Percentiles rank a stretch among this genome's conserved stretches.
These are phyloP conservation scores for Cervus canadensis DNA, from an alignment of 2,113 vertebrate species.

Conservation along the genomic window DNA sequence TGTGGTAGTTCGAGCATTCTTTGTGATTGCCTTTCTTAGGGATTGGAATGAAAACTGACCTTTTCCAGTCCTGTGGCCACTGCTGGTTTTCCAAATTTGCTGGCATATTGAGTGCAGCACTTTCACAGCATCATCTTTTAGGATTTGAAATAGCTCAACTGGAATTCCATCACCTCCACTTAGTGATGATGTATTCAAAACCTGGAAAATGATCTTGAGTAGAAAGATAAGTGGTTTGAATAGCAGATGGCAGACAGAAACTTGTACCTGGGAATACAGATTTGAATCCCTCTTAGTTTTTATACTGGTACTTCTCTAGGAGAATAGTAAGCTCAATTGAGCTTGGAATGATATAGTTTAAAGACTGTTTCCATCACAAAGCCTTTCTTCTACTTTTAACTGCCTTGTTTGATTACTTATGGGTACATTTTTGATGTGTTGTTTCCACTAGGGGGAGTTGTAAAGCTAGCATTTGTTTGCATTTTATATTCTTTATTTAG, in stretches of 20 bases:
- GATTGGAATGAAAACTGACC: no score
- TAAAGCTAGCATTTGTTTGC: slow-evolving; percentile 39
- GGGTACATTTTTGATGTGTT: slow-evolving; percentile 17
- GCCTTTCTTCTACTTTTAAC: background rate
- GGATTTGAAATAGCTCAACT: no score
- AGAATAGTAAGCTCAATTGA: background rate
- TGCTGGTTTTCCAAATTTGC: no score
- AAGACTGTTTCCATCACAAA: background rate
- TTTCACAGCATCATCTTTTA: no score
- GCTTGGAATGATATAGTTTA: background rate
- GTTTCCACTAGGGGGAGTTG: slow-evolving; percentile 56
- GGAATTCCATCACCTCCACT: background rate
- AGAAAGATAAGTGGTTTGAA: background rate
- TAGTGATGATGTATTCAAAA: background rate
- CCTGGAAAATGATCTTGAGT: background rate
- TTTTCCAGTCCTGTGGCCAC: no score
- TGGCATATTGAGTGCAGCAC: no score
- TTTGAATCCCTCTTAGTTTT: background rate
- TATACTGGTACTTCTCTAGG: background rate
- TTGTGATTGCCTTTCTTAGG: no score
- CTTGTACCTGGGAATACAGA: background rate
- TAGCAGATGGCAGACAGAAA: background rate
- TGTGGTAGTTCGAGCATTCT: no score
- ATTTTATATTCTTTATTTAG: slow-evolving; percentile 1
- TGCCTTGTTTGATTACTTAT: background rate